Conservation (phyloP, 2,797 vertebrate species). For the Petrocephalus schoutedeni region DNA sequence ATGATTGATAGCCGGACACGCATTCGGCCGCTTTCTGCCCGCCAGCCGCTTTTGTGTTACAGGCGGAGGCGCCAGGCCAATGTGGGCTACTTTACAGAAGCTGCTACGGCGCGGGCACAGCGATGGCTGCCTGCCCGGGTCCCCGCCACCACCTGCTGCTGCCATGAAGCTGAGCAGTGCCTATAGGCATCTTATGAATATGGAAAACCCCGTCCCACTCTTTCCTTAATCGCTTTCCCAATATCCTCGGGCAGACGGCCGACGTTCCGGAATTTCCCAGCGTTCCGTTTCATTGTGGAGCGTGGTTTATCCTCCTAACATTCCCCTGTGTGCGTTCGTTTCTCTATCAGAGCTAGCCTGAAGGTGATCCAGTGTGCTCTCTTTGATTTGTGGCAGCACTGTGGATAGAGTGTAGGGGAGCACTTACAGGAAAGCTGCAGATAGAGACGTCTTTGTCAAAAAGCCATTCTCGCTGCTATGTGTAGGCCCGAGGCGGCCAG, state of each 20-base stretch:
- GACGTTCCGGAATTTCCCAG: neutral
- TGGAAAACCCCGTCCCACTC: neutral
- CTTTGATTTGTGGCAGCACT: neutral
- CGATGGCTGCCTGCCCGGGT: neutral
- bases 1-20: neutral
- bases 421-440: neutral
- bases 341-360: neutral
- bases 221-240: neutral
- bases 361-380: neutral
- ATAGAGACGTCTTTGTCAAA: neutral
- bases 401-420: neutral
- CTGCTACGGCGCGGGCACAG: neutral
- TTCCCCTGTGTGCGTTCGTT: neutral
- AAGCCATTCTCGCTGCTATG: too few relatives aligned
- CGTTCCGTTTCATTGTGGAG: neutral
- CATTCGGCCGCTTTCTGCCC: neutral
- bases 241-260: neutral
- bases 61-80: neutral
- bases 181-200: neutral
- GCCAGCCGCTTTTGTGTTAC: neutral
- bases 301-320: neutral
- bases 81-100: neutral
- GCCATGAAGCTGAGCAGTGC: neutral
- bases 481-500: neutral
- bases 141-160: neutral